Evolutionary conservation across 2,888 invertebrate genomes (phyloP).

Genomic region (Limnephilus rhombicus): DNA sequence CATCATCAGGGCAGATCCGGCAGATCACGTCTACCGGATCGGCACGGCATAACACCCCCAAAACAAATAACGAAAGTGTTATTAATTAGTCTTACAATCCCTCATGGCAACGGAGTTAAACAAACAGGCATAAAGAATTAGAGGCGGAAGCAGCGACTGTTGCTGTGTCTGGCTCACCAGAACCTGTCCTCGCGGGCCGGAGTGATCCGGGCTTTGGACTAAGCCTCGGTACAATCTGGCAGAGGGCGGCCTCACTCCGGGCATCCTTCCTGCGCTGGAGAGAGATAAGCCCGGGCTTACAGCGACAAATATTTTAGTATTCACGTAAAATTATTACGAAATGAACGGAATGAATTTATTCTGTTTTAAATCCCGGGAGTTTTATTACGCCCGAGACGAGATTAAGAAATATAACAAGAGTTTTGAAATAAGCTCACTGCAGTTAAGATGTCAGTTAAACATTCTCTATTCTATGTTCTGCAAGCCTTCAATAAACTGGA

Average conservation of each 20-base stretch:
- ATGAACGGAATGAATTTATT: conserved; percentile 3
- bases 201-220: conserved; percentile 16
- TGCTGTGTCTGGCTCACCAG: too few species aligned
- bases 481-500: too few species aligned
- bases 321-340: conserved; percentile 12
- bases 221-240: conserved; percentile 19
- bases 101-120: background rate
- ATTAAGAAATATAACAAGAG: too few species aligned
- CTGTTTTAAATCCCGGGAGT: background rate
- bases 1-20: too few species aligned
- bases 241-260: background rate
- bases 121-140: background rate
- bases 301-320: conserved; percentile 43
- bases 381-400: background rate
- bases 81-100: background rate
- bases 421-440: too few species aligned
- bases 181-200: background rate
- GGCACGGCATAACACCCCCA: too few species aligned
- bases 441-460: too few species aligned
- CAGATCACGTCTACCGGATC: too few species aligned
- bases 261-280: background rate
- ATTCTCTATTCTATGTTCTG: too few species aligned
- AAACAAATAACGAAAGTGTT: too few species aligned
- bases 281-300: conserved; percentile 23
- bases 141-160: too few species aligned